Percentiles rank a stretch among this genome's conserved stretches.
phyloP scores from a whole-genome alignment of 1,140 invertebrate genomes.

The Drosophila asahinai region DNA sequence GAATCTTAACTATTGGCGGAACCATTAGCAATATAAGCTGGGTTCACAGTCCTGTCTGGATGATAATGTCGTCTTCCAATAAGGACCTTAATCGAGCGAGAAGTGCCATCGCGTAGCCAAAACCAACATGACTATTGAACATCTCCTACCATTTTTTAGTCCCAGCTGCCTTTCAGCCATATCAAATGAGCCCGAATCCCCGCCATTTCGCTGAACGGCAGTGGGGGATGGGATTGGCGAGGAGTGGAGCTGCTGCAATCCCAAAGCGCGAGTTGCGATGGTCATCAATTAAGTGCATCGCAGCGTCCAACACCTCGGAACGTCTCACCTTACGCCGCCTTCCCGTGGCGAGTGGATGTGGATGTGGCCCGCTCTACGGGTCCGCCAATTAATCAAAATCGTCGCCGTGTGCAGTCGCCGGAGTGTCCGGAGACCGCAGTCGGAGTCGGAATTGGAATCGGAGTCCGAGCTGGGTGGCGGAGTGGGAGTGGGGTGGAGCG shows the following conservation, averaged over 20 bases:
- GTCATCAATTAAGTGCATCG: conserved; percentile 48
- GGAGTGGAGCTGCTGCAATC: conserved; percentile 32
- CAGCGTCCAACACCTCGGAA: conserved; percentile 63
- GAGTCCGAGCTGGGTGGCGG: conserved; percentile 16
- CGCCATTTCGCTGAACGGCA: conserved; percentile 26
- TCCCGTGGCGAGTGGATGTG: conserved; percentile 52
- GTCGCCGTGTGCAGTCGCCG: conserved; percentile 78
- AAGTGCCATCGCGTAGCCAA: conserved; percentile 9
- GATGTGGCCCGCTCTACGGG: conserved; percentile 46
- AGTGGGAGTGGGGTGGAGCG: conserved; percentile 23
- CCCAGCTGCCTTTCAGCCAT: conserved; percentile 25
- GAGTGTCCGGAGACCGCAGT: conserved; percentile 26
- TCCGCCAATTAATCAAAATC: conserved; percentile 84
- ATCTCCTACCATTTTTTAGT: conserved; percentile 20
- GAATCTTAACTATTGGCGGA: not conserved
- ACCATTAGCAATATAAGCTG: not conserved
- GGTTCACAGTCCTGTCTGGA: not conserved
- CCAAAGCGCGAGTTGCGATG: conserved; percentile 49
- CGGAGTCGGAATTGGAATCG: conserved; percentile 30
- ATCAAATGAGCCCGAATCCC: conserved; percentile 11
- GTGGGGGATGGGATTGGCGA: not conserved
- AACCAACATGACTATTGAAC: conserved; percentile 31
- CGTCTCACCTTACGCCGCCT: conserved; percentile 48
- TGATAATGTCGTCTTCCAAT: not conserved
- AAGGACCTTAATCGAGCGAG: not conserved